phyloP scores from a whole-genome alignment of 2,797 vertebrate species.

The Mormyrops attenuatus region DNA sequence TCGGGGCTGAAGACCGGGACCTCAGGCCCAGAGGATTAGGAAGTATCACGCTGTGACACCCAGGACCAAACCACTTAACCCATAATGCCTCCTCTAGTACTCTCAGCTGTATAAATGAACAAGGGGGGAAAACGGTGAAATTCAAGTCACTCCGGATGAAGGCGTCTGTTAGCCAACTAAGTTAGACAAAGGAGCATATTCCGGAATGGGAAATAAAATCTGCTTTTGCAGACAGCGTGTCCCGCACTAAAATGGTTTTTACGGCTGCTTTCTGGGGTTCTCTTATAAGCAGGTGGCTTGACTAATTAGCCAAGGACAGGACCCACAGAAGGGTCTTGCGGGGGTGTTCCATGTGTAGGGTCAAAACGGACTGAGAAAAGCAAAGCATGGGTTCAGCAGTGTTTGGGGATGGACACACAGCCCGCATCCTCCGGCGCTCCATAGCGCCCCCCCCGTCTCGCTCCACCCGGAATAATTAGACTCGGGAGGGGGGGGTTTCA shows the following conservation, averaged over 20 bases:
- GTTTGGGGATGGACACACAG: slow-evolving; percentile 8
- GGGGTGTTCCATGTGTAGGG: not conserved
- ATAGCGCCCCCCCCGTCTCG: slow-evolving; percentile 15
- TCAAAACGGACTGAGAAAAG: slow-evolving; percentile 26
- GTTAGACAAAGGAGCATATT: not conserved
- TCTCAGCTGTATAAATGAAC: not conserved
- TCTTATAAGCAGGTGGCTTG: not conserved
- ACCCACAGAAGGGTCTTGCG: not conserved
- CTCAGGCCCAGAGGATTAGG: not conserved
- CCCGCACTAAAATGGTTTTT: not conserved
- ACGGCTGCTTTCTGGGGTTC: not conserved
- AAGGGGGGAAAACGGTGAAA: not conserved
- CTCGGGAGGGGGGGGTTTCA: slow-evolving; percentile 29
- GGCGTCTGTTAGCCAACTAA: not conserved
- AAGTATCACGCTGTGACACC: not conserved
- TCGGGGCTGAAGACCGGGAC: not conserved
- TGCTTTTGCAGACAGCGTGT: not conserved
- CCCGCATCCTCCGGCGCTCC: slow-evolving; percentile 22
- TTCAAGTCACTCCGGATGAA: not conserved
- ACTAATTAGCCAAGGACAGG: not conserved
- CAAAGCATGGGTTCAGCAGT: not conserved
- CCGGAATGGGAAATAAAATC: not conserved
- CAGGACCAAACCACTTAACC: not conserved
- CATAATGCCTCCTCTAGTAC: not conserved
- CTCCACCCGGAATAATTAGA: slow-evolving; percentile 32